These are phyloP conservation scores for Heliconius cydno DNA, from an alignment of 2,888 invertebrate genomes.

Conservation along the genomic window DNA sequence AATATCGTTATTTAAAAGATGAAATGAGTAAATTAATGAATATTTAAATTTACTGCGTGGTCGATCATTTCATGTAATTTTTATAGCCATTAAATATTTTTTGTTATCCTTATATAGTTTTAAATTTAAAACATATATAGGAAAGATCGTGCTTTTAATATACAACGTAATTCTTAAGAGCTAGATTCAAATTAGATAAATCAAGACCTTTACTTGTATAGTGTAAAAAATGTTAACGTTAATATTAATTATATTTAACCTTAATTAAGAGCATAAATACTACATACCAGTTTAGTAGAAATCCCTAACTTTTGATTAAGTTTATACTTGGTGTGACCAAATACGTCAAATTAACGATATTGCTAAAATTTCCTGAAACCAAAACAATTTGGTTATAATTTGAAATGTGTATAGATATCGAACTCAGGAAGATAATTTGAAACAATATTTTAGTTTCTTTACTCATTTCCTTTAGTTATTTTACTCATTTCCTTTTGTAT, in stretches of 20 bases:
- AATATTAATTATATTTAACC: not conserved
- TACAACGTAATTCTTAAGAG: no score
- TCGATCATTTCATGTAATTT: not conserved
- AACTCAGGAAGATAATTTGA: not conserved
- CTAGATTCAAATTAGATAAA: no score
- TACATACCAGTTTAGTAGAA: not conserved
- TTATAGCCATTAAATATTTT: no score
- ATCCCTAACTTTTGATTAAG: not conserved
- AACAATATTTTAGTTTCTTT: not conserved
- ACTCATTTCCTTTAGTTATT: not conserved
- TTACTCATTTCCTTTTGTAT: not conserved
- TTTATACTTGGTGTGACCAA: not conserved
- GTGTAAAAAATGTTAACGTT: no score
- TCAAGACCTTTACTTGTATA: not conserved
- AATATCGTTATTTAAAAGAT: not conserved
- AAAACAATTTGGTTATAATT: not conserved
- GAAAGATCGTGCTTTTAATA: no score
- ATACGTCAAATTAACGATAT: not conserved
- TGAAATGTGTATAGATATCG: not conserved
- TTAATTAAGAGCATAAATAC: not conserved
- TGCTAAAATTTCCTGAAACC: not conserved
- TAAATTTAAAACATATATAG: no score
- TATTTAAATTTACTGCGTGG: not conserved
- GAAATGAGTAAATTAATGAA: no score
- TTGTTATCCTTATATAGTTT: no score